Percentiles rank a stretch among this genome's conserved stretches.
Evolutionary conservation across 2,797 vertebrate species (phyloP).

Genomic region (Galaxias olidus): DNA sequence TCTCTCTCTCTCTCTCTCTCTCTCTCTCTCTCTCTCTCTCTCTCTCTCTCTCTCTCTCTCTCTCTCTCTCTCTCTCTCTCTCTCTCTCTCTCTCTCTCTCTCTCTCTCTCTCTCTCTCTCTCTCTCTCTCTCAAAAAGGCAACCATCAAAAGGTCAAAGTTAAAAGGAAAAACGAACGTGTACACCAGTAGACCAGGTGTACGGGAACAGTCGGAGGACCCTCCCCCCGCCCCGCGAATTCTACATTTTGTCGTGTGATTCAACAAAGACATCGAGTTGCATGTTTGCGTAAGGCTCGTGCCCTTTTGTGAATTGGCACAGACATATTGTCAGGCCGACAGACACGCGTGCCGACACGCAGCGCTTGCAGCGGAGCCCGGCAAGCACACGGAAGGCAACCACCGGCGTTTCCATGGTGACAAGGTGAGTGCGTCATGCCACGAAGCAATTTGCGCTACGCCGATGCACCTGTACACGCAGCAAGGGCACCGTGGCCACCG

Average conservation of each 20-base stretch:
- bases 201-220: slow-evolving; percentile 31
- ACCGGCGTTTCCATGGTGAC: slow-evolving; percentile 75
- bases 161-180: slow-evolving; percentile 40
- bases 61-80: no score
- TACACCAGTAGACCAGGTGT: neutral
- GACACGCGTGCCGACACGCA: slow-evolving; percentile 28
- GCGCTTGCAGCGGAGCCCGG: slow-evolving; percentile 27
- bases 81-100: no score
- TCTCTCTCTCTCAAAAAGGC: no score
- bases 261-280: slow-evolving; percentile 39
- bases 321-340: slow-evolving; percentile 24
- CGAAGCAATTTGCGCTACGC: slow-evolving; percentile 50
- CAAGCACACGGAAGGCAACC: slow-evolving; percentile 52
- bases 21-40: no score
- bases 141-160: slow-evolving; percentile 41
- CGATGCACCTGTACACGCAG: slow-evolving; percentile 56
- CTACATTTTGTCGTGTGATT: slow-evolving; percentile 32
- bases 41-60: no score
- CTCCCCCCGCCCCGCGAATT: slow-evolving; percentile 2
- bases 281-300: slow-evolving; percentile 30
- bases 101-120: no score
- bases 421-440: slow-evolving; percentile 49
- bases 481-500: slow-evolving; percentile 50
- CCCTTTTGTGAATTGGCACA: slow-evolving; percentile 27
- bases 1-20: no score